Base-by-base conservation (phyloP, 1,140 invertebrate species). In the Dendrolimus kikuchii region DNA sequence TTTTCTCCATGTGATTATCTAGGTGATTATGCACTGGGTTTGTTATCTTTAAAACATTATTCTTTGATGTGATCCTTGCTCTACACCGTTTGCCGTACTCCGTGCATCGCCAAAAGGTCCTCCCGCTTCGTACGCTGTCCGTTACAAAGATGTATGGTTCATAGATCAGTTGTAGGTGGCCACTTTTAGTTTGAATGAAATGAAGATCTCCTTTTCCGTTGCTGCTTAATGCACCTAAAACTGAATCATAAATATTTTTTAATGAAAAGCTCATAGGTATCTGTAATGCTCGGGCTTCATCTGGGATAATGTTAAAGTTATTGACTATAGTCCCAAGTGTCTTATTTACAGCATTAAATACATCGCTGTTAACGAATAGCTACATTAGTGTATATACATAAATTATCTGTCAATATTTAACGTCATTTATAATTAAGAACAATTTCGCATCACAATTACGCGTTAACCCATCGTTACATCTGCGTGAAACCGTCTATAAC, bases 81-180 rank as follows among this genome's bases (percentile, higher is more conserved):
- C 83, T 71, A 59, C 83, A 86, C 5, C 79, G 69, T 50, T 78
- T 81, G 2, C 80, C 76, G 46, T 86, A 86, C 51, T 85, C 81
- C 81, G 85, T 83, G 53, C 83, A 86, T 7, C 83, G 63, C 83
- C 83, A 86, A 53, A 86, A 86, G 4, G 83, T 86, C n/a, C 83
- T 68, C 0, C 83, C 83, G 49, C 81, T 84, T 4, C 83, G 68
- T 38, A 86, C 81, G 55, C 81, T 81, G 60, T 86, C 83, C 42
- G 83, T 85, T 53, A 86, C 83, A 54, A 85, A 86, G 41, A 86
- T 86, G 38, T 86, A 86, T 0, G 80, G 76, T 52, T 86, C 83
- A 47, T 86, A 75, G 40, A 86, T 86, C 46, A 86, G 53, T 46
- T 86, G 83, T 4, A 86, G 64, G 47, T 85, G 83, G 3, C 83